Evolutionary conservation across 2,113 vertebrate genomes (phyloP).

Genomic region (Notiomystis cincta): DNA sequence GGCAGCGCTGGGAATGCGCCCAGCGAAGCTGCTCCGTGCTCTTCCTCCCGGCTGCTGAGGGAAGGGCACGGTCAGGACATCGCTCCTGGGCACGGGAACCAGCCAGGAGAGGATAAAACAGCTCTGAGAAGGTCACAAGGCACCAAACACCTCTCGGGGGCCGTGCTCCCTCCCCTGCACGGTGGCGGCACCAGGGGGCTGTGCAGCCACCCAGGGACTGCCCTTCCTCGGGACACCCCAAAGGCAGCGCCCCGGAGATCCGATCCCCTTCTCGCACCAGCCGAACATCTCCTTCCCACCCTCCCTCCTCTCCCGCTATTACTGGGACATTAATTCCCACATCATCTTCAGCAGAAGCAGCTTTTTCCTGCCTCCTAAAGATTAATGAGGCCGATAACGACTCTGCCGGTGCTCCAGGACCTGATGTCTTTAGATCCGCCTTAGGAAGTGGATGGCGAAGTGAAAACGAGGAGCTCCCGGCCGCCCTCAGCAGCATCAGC

Average conservation of each 20-base stretch:
- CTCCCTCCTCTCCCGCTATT: not conserved
- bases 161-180: not conserved
- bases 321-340: not conserved
- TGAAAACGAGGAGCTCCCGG: not conserved
- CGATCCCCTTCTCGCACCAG: rapidly evolving
- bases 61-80: not conserved
- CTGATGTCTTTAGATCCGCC: not conserved
- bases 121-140: not conserved
- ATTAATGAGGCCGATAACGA: not conserved
- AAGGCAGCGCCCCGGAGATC: rapidly evolving
- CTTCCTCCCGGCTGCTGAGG: not conserved
- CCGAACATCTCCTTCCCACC: rapidly evolving
- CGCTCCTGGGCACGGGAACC: not conserved
- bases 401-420: not conserved
- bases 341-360: not conserved
- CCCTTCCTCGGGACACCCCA: rapidly evolving
- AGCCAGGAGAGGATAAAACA: not conserved
- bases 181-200: too few species aligned
- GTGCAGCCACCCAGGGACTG: not conserved
- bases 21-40: not conserved
- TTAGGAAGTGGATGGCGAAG: not conserved
- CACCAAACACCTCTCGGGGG: not conserved
- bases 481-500: not conserved
- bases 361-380: conserved; percentile 3
- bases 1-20: rapidly evolving